Evolutionary conservation across 2,888 invertebrate genomes (phyloP), one percentile per base, ranked within the genome.

Genomic region (Chrysomela aeneicollis): DNA sequence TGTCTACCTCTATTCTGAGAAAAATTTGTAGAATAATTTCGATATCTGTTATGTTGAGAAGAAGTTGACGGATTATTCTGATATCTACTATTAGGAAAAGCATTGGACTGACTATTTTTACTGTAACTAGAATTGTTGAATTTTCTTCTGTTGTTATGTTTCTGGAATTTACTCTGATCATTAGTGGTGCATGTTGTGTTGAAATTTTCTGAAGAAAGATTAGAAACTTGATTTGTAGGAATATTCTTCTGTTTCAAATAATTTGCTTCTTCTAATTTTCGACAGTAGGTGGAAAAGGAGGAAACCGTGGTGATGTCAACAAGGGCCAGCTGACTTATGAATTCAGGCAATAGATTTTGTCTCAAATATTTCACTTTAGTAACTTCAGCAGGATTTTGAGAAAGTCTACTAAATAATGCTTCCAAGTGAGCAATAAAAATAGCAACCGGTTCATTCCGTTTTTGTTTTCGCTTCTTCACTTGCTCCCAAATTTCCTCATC

Each of bases 401-500:
- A 32, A n/a, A 60, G 12, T 30, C 52, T 26, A 52, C 21, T 21
- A 15, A 60, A 60, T 2, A 60, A 12, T 17, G 26, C 19, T 18
- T 52, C 52, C 52, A 60, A 1, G 3, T 37, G 19, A 10, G 59
- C 47, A 8, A 58, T 58, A 15, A n/a, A 58, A 46, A 58, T 46
- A 26, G 59, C n/a, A 19, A 58, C 49, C 12, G 49, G n/a, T 22
- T 58, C 26, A 21, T 47, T 49, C 9, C 21, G 3, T 37, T 42
- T 42, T n/a, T 61, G 61, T 21, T 54, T 54, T 12, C 54, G n/a
- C n/a, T 55, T n/a, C 17, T 61, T 61, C 21, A 61, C 46, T 18
- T 55, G 17, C 26, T 61, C 54, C 61, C 61, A 61, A 18, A 55
- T 30, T 10, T 55, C 19, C 9, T 61, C 61, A n/a, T 61, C 54